Evolutionary conservation across 2,888 invertebrate genomes (phyloP), one percentile per base, ranked within the genome.

Genomic region (Volucella zonaria): DNA sequence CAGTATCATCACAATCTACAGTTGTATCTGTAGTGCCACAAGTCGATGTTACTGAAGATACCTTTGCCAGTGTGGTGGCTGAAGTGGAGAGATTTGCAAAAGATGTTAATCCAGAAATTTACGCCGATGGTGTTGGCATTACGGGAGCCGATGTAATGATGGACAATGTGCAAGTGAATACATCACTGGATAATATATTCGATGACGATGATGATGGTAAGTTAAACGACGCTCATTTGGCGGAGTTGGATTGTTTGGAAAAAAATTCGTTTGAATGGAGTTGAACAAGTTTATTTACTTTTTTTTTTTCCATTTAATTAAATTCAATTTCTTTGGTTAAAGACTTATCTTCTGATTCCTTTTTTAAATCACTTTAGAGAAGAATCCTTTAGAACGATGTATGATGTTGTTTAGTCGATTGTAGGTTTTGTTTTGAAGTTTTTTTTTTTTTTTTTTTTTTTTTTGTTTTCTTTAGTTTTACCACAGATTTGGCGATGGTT

Each of bases 181-280:
- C 81, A 15, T 85, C 85, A 4, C 49, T 85, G 42, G 85, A 85
- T 8, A 75, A 83, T 12, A 81, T 85, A 59, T 85, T 85, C 54
- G 81, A 79, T 23, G 73, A 81, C 52, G 83, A 85, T 67, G 85
- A 82, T 47, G 76, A 85, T 59, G 85, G 85, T 85, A 68, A 85
- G 81, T 85, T 47, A 51, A 66, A n/a, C 52, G 51, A 66, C 18
- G 61, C 59, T 61, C 51, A 43, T 14, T 70, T 66, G 75, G 66
- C 83, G 70, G 79, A 83, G 59, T 66, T 70, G 79, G 79, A 83
- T 75, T 77, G 73, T 78, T 83, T 83, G 58, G 54, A 70, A 70
- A 71, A 70, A 79, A 71, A 56, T 31, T 70, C 74, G 12, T 78
- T 79, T 61, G 79, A 83, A 75, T 83, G 80, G 74, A 83, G 64